Evolutionary conservation across 2,888 invertebrate genomes (phyloP).

Genomic region (Cylloceria caligata): DNA sequence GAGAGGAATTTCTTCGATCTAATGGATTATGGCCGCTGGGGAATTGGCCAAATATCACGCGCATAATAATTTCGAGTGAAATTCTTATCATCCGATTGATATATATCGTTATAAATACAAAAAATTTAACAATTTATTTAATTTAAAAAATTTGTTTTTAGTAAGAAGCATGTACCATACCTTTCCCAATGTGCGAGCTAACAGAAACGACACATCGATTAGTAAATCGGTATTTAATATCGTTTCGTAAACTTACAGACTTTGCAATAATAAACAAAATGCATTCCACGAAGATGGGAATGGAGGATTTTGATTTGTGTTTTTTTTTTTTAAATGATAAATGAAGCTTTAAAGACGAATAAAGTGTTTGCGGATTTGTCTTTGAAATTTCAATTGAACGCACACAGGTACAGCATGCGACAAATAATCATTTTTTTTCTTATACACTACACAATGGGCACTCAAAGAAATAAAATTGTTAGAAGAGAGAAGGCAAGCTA

Average conservation of each 20-base stretch:
- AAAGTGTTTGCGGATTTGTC: background rate
- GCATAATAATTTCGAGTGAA: slow-evolving; percentile 20
- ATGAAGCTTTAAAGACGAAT: slow-evolving; percentile 5
- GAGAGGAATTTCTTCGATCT: too few species aligned
- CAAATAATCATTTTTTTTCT: slow-evolving; percentile 28
- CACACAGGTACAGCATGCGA: slow-evolving; percentile 68
- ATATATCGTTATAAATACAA: background rate
- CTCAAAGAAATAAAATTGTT: slow-evolving; percentile 8
- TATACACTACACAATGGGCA: slow-evolving; percentile 3
- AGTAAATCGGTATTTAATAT: slow-evolving; percentile 69
- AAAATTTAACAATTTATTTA: background rate
- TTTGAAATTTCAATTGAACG: slow-evolving; percentile 51
- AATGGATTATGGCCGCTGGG: too few species aligned
- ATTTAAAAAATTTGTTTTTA: slow-evolving; percentile 43
- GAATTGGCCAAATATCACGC: background rate
- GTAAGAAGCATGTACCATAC: slow-evolving; percentile 79
- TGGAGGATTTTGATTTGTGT: slow-evolving; percentile 2
- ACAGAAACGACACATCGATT: slow-evolving; percentile 80
- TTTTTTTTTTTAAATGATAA: too few species aligned
- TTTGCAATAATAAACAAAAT: slow-evolving; percentile 9
- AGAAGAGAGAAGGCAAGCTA: slow-evolving; percentile 24
- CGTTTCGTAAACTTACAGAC: background rate
- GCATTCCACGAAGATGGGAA: slow-evolving; percentile 13
- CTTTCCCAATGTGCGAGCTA: slow-evolving; percentile 84
- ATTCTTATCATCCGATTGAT: background rate